Base-by-base conservation (phyloP, 2,888 invertebrate species). In the Cremastinae sp. region DNA sequence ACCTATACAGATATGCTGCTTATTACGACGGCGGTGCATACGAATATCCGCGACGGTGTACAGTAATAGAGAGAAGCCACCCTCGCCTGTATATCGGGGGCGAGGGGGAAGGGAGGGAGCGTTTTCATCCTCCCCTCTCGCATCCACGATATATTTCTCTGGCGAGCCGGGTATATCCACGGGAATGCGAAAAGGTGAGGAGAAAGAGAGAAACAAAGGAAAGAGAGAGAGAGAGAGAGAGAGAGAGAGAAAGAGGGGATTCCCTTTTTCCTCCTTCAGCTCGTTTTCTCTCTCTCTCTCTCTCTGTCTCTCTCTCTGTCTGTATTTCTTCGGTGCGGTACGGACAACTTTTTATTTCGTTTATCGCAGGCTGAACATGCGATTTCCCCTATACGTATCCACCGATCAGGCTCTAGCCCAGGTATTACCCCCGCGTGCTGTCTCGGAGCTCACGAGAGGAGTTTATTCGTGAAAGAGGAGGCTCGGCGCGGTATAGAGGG, bases 301-400 rank as follows among this genome's bases (percentile, higher is more conserved):
- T 56, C 71, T 45, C 73, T 62, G 34, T 69, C 65, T 45, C 62
- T 41, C 69, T 64, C 45, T 47, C 43, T 69, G 45, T 28, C 62
- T 54, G 59, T 54, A 65, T 74, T 80, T 75, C 28, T 28, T 28
- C 28, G 28, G 70, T 77, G 28, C 47, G 53, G 51, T n/a, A 16
- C 80, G 76, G 71, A 71, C 78, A 80, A 83, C 85, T 84, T 85
- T 84, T 86, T 86, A 85, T 86, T 86, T 85, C 86, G 85, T 86
- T 86, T 86, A 86, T 86, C 86, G 54, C 47, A 83, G 85, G 82
- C 85, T 84, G 81, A 86, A 86, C 86, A 86, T 86, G 86, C 86
- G 86, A 86, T 85, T 86, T 85, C 81, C 84, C 81, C 85, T 79
- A 82, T 80, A 81, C 81, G 82, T 81, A 79, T 83, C 81, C 80